Conservation (phyloP, 2,888 invertebrate species). For the Eudasyphora cyanicolor region DNA sequence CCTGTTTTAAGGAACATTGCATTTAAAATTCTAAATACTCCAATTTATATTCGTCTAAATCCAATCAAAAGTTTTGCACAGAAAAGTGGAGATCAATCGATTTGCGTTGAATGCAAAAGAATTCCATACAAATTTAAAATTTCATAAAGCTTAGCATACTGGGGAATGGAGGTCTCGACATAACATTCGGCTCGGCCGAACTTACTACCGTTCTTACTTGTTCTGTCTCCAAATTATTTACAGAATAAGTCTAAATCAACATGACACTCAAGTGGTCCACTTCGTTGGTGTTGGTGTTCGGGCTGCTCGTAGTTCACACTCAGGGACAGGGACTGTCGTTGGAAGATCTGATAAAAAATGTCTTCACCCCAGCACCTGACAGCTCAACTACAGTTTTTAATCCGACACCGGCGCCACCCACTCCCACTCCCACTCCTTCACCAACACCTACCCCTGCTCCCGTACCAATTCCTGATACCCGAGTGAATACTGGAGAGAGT, state of each 20-base stretch:
- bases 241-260: constrained; percentile 29
- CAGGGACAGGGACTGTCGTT: constrained; percentile 51
- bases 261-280: constrained; percentile 39
- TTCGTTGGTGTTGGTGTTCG: constrained; percentile 32
- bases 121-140: neutral
- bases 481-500: too few species aligned
- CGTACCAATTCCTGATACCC: too few species aligned
- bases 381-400: constrained; percentile 43
- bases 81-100: neutral
- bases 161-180: too few species aligned
- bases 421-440: constrained; percentile 50
- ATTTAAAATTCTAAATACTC: too few species aligned
- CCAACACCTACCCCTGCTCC: constrained; percentile 42
- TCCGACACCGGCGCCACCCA: constrained; percentile 37
- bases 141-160: too few species aligned
- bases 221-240: too few species aligned
- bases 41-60: too few species aligned
- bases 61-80: neutral
- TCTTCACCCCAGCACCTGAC: constrained; percentile 68
- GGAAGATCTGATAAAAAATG: constrained; percentile 71
- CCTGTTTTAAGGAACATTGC: too few species aligned
- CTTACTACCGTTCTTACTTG: too few species aligned
- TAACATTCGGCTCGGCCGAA: too few species aligned
- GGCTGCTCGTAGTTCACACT: constrained; percentile 20
- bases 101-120: too few species aligned